Evolutionary conservation across 2,888 invertebrate species (phyloP), one percentile per base, ranked within the genome.

Genomic region (Drosophila merina): DNA sequence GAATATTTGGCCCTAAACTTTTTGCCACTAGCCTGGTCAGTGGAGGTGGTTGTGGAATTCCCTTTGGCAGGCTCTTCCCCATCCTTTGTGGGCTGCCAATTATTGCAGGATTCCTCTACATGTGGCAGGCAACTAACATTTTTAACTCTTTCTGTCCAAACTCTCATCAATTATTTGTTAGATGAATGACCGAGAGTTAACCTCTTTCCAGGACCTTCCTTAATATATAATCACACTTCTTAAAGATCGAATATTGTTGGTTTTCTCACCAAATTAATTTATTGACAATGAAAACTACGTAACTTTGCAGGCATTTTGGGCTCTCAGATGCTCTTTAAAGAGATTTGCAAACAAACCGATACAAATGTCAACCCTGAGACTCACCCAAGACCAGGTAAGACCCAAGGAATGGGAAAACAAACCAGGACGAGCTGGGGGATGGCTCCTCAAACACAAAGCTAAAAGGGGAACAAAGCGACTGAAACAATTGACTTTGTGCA

Each of bases 401-500:
- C 5, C 1, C 6, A 9, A 12, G 25, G 4, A n/a, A 25, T 10
- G 38, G 38, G 38, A 14, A 14, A 14, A n/a, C 20, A 20, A 1
- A 20, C 20, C 20, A 20, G 20, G 20, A 20, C 20, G 20, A 20
- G 20, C 20, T 20, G 20, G 20, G 20, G 20, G 20, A 20, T 0
- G 20, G 1, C 20, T 20, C 20, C 20, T 20, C 20, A 20, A 20
- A 20, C n/a, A 45, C 7, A 30, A 38, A 38, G 8, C 49, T 10
- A 9, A 20, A 20, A 20, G 31, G 12, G 49, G 30, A 63, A 49
- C 55, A 63, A 64, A 38, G 49, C 36, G 26, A 36, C 42, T 50
- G n/a, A 64, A 67, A 67, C 64, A 67, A 67, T 64, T 64, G 66
- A 67, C 64, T 67, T 64, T 52, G 59, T 20, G 62, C 77, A 63